Conservation (phyloP, 2,888 invertebrate species). For the Nebria brevicollis region DNA sequence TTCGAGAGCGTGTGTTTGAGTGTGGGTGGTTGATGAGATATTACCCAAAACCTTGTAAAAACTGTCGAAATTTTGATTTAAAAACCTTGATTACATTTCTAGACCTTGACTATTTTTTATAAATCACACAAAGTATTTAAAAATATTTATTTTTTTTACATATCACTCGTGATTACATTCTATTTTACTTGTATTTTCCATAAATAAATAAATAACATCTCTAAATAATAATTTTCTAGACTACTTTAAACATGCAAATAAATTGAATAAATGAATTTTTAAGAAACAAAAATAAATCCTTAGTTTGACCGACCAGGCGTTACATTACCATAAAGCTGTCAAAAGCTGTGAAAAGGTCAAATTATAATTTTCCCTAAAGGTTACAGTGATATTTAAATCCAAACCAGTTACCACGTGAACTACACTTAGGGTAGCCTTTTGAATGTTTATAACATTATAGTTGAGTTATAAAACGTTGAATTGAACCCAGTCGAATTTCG, state of each 20-base stretch:
- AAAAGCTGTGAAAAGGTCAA: constrained; percentile 12
- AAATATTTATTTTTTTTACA: too few relatives aligned
- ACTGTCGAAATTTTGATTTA: constrained; percentile 12
- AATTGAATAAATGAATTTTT: background rate
- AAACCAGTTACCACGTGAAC: background rate
- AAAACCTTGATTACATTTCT: background rate
- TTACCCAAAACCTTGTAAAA: background rate
- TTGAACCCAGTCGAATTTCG: constrained; percentile 50
- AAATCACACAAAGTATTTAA: too few relatives aligned
- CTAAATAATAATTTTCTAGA: too few relatives aligned
- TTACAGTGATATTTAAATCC: constrained; percentile 7
- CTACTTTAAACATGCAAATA: background rate
- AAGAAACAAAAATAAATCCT: background rate
- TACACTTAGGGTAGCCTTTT: constrained; percentile 23
- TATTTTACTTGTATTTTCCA: too few relatives aligned
- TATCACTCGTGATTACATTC: too few relatives aligned
- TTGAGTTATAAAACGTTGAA: constrained; percentile 18
- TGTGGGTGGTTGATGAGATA: constrained; percentile 13
- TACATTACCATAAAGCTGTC: background rate
- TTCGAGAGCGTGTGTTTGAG: background rate
- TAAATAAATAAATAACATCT: too few relatives aligned
- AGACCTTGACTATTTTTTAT: background rate
- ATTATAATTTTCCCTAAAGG: constrained; percentile 8
- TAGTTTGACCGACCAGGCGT: background rate
- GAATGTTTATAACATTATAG: constrained; percentile 20